A percentile compares a stretch with the other conserved stretches of the same genome.
Evolutionary conservation across 2,797 vertebrate genomes (phyloP).

Genomic region (Neostethus bicornis): DNA sequence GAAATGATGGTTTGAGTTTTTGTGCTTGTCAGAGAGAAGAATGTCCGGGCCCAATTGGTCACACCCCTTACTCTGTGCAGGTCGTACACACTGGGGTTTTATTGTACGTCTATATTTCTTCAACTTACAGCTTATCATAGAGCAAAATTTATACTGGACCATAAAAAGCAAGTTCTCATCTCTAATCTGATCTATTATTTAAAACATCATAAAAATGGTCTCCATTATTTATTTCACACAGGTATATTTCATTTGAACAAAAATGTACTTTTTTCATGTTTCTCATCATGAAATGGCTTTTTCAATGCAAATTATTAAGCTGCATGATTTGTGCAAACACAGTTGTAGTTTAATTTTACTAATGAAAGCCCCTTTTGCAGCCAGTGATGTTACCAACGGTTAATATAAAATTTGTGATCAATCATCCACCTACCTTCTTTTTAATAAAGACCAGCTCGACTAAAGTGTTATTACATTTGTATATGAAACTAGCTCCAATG

Average conservation of each 20-base stretch:
- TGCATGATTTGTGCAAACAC: not conserved
- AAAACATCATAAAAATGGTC: too few relatives aligned
- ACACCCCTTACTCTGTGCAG: slow-evolving; percentile 19
- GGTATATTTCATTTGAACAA: not conserved
- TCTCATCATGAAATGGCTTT: not conserved
- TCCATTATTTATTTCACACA: not conserved
- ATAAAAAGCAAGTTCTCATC: too few relatives aligned
- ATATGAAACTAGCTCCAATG: not conserved
- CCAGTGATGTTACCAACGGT: not conserved
- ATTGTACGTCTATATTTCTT: slow-evolving; percentile 11
- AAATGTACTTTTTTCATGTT: not conserved
- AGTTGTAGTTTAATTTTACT: not conserved
- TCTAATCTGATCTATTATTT: not conserved
- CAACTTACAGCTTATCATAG: not conserved
- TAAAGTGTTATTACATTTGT: too few relatives aligned
- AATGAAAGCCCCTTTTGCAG: not conserved
- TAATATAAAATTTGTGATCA: too few relatives aligned
- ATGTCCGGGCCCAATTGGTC: slow-evolving; percentile 38
- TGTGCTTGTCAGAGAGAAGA: slow-evolving; percentile 19
- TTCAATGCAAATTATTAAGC: not conserved
- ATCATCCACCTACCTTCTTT: too few relatives aligned
- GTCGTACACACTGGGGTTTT: not conserved
- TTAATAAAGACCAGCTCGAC: too few relatives aligned
- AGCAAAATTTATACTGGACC: not conserved
- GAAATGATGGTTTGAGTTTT: slow-evolving; percentile 22